These are phyloP conservation scores for Clarias gariepinus DNA, from an alignment of 2,113 vertebrate genomes.

Conservation along the genomic window DNA sequence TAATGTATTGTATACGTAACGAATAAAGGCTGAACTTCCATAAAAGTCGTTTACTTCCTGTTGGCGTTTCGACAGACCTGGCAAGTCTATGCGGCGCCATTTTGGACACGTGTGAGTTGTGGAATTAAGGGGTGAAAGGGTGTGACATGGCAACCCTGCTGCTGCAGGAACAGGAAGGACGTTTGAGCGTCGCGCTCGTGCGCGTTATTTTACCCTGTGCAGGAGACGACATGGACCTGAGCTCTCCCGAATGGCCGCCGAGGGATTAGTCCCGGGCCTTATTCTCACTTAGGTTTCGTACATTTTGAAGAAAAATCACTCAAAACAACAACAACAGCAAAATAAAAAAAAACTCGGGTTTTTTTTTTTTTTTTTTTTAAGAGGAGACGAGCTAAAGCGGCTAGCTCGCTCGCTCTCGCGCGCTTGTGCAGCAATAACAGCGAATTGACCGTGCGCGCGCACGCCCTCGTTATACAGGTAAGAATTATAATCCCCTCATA, in stretches of 20 bases:
- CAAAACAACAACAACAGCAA: neutral
- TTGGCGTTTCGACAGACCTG: neutral
- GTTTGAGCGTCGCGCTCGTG: conserved; percentile 11
- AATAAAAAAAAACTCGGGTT: neutral
- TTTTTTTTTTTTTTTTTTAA: neutral
- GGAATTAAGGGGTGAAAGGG: neutral
- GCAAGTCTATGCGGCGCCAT: neutral
- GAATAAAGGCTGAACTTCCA: no score
- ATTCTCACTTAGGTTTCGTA: no score
- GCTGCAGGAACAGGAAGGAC: conserved; percentile 53
- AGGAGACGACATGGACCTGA: neutral
- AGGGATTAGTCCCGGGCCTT: neutral
- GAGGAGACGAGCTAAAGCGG: neutral
- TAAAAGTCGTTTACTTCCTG: neutral
- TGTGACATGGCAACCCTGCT: conserved; percentile 17
- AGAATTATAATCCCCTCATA: no score
- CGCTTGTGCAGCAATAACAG: neutral
- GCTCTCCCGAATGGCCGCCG: neutral
- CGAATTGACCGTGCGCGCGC: neutral
- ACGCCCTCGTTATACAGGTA: neutral
- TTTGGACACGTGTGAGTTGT: conserved; percentile 4
- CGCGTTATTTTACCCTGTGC: neutral
- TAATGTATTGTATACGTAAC: no score
- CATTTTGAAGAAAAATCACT: neutral
- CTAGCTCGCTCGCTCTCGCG: neutral